phyloP scores from a whole-genome alignment of 2,888 invertebrate species.

The Drosophila nr. perissopoda region DNA sequence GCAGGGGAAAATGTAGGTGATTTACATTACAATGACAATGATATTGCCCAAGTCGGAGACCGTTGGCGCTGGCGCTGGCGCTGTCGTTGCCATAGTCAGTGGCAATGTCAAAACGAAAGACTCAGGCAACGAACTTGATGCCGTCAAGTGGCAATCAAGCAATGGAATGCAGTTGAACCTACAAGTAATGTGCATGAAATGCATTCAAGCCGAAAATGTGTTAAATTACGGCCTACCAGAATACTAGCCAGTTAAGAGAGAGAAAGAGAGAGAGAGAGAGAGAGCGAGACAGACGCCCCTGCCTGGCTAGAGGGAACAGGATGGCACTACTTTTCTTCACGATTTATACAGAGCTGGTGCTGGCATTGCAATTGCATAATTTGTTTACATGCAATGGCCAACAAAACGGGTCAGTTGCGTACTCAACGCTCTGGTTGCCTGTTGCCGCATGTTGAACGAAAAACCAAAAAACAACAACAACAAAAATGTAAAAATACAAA shows the following conservation, averaged over 20 bases:
- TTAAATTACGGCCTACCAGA: conserved; percentile 66
- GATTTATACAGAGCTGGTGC: conserved; percentile 49
- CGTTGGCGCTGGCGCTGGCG: neutral
- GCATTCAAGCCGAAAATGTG: conserved; percentile 67
- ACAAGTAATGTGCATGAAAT: conserved; percentile 62
- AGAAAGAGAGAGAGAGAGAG: neutral
- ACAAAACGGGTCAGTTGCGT: conserved; percentile 76
- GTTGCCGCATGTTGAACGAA: conserved; percentile 54
- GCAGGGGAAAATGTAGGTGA: conserved; percentile 27
- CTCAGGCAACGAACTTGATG: conserved; percentile 69
- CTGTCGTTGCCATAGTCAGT: conserved; percentile 23
- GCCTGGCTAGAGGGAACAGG: conserved; percentile 3
- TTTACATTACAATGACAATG: conserved; percentile 44
- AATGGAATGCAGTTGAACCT: conserved; percentile 70
- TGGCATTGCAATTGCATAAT: conserved; percentile 75
- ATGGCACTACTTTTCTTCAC: conserved; percentile 12
- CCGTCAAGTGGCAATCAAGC: conserved; percentile 65
- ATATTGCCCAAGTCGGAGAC: conserved; percentile 41
- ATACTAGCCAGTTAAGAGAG: conserved; percentile 15
- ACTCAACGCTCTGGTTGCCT: conserved; percentile 44
- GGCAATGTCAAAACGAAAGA: conserved; percentile 61
- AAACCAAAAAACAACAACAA: conserved; percentile 20
- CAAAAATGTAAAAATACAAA: conserved; percentile 2
- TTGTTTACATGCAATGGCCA: conserved; percentile 73
- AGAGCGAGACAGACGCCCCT: conserved; percentile 3